Evolutionary conservation across 2,888 invertebrate genomes (phyloP).

Genomic region (Athrips mouffetella): DNA sequence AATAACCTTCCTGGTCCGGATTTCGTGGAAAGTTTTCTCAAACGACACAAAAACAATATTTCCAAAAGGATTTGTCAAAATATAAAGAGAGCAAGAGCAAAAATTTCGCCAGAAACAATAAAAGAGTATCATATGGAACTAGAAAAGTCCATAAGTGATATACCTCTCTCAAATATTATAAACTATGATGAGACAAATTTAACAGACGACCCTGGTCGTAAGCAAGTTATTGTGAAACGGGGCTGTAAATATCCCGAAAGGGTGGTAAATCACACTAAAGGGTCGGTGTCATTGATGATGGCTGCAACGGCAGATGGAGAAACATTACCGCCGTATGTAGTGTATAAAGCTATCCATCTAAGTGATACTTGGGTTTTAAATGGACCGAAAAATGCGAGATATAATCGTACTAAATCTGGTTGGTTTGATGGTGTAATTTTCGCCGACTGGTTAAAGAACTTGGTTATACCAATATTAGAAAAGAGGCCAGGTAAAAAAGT

Average conservation of each 20-base stretch:
- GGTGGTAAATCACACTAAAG: constrained; percentile 29
- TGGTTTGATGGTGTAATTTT: constrained; percentile 45
- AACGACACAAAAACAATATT: constrained; percentile 24
- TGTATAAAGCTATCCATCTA: constrained; percentile 50
- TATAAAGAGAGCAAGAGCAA: constrained; percentile 26
- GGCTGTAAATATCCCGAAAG: constrained; percentile 40
- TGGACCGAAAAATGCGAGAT: constrained; percentile 42
- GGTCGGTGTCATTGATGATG: constrained; percentile 43
- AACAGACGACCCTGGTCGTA: constrained; percentile 22
- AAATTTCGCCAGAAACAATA: constrained; percentile 22
- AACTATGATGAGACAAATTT: constrained; percentile 27
- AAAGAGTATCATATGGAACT: constrained; percentile 24
- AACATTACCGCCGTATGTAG: constrained; percentile 47
- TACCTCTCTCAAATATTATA: constrained; percentile 19
- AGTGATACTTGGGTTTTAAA: constrained; percentile 45
- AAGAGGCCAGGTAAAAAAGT: constrained; percentile 36
- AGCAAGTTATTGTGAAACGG: constrained; percentile 32
- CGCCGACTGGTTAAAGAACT: constrained; percentile 39
- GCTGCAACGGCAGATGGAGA: constrained; percentile 42
- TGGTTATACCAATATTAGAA: constrained; percentile 28
- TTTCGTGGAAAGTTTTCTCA: constrained; percentile 24
- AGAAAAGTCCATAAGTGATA: constrained; percentile 16
- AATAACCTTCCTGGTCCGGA: constrained; percentile 29
- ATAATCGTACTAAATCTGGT: constrained; percentile 44
- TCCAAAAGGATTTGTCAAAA: constrained; percentile 25